A percentile compares a stretch with the other conserved stretches of the same genome.
phyloP scores from a whole-genome alignment of 2,888 invertebrate genomes.

The Acleris cristana region DNA sequence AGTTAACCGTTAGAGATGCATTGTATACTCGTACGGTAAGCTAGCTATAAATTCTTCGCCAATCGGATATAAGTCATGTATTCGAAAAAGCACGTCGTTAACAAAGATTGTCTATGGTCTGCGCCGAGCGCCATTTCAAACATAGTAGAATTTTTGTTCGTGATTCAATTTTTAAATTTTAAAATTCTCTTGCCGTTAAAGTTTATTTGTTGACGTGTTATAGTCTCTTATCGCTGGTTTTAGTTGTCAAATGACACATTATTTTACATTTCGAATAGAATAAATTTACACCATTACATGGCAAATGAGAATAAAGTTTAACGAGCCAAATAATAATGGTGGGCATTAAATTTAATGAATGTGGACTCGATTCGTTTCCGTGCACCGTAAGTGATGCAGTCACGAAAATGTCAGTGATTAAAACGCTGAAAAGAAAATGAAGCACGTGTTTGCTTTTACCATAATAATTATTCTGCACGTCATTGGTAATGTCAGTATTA shows the following conservation, averaged over 20 bases:
- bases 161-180: slow-evolving; percentile 11
- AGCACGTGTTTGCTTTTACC: slow-evolving; percentile 43
- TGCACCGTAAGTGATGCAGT: slow-evolving; percentile 62
- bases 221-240: no score
- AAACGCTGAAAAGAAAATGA: slow-evolving; percentile 53
- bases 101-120: slow-evolving; percentile 30
- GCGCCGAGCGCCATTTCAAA: slow-evolving; percentile 23
- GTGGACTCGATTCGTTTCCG: slow-evolving; percentile 47
- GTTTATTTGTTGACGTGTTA: no score
- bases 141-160: slow-evolving; percentile 15
- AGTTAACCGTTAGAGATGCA: no score
- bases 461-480: slow-evolving; percentile 31
- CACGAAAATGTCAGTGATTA: slow-evolving; percentile 71
- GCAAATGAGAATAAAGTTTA: slow-evolving; percentile 52
- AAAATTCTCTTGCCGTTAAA: no score
- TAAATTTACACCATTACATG: slow-evolving; percentile 46
- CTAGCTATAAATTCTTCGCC: slow-evolving; percentile 10
- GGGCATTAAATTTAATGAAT: slow-evolving; percentile 50
- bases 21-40: no score
- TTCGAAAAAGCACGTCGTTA: slow-evolving; percentile 30
- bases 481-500: slow-evolving; percentile 17
- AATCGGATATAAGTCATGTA: slow-evolving; percentile 34
- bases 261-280: slow-evolving; percentile 43
- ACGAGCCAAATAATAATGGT: slow-evolving; percentile 47
- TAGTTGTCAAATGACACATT: no score